Percentiles rank a stretch among this genome's conserved stretches.
phyloP scores from a whole-genome alignment of 2,113 vertebrate species.

The Sturnira hondurensis region DNA sequence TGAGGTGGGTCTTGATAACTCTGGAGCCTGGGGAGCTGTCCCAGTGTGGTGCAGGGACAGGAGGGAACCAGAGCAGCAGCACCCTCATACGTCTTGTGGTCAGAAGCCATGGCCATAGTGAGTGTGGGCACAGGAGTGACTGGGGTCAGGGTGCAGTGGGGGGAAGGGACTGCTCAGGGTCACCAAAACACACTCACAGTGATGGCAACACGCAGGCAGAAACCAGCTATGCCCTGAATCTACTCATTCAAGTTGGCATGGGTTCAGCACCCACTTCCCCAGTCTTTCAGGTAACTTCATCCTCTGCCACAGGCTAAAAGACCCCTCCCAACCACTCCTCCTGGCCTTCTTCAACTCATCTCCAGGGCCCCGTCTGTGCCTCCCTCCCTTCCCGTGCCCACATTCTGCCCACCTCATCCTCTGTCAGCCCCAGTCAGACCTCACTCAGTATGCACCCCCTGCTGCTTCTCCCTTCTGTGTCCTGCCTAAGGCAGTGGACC shows the following conservation, averaged over 20 bases:
- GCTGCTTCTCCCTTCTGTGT: not conserved
- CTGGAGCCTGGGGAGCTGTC: not conserved
- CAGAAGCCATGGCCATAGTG: not conserved
- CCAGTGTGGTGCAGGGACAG: not conserved
- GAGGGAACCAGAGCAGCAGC: not conserved
- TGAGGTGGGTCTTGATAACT: not conserved
- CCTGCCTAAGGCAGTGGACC: not conserved
- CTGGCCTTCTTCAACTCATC: not conserved
- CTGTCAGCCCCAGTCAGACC: not conserved
- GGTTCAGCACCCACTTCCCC: not conserved
- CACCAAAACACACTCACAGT: not conserved
- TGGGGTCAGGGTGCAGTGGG: not conserved
- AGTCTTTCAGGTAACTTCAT: not conserved
- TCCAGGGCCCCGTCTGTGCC: accelerated
- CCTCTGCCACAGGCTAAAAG: too few relatives aligned
- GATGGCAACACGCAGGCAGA: not conserved
- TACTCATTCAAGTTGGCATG: not conserved
- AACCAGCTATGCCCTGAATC: not conserved
- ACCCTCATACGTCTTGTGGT: accelerated
- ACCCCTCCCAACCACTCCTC: too few relatives aligned
- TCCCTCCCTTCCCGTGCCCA: not conserved
- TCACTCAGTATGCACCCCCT: not conserved
- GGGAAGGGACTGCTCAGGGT: not conserved
- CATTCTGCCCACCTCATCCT: not conserved
- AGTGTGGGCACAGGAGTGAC: too few relatives aligned